A percentile compares a stretch with the other conserved stretches of the same genome.
Evolutionary conservation across 2,888 invertebrate genomes (phyloP).

Genomic region (Thymelicus lineola): DNA sequence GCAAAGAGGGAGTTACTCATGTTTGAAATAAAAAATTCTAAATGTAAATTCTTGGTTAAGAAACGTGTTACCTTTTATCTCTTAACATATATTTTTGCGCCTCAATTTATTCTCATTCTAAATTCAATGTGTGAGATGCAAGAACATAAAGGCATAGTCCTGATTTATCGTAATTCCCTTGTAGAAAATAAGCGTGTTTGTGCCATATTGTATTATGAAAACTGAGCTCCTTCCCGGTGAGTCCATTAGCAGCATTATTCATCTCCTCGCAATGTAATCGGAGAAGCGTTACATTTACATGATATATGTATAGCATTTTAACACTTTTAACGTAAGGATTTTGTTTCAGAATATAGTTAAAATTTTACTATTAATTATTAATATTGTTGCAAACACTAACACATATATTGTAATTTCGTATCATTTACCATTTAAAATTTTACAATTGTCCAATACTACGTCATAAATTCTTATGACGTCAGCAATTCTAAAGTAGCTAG

Average conservation of each 20-base stretch:
- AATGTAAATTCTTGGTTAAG: too few species aligned
- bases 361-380: not conserved
- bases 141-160: not conserved
- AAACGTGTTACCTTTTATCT: not conserved
- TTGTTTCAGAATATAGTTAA: not conserved
- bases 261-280: slow-evolving; percentile 22
- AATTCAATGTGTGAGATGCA: not conserved
- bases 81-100: not conserved
- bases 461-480: too few species aligned
- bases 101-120: not conserved
- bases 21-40: too few species aligned
- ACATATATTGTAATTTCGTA: not conserved
- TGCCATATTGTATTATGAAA: slow-evolving; percentile 24
- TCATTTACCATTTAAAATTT: too few species aligned
- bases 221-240: slow-evolving; percentile 20
- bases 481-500: too few species aligned
- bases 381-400: not conserved
- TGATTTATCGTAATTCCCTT: slow-evolving; percentile 20
- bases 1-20: not conserved
- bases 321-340: not conserved
- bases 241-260: slow-evolving; percentile 35
- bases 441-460: too few species aligned
- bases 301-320: too few species aligned
- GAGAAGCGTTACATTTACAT: slow-evolving; percentile 27
- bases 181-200: slow-evolving; percentile 18